Conservation (phyloP, 2,797 vertebrate species). For the Hyperoplus lanceolatus region DNA sequence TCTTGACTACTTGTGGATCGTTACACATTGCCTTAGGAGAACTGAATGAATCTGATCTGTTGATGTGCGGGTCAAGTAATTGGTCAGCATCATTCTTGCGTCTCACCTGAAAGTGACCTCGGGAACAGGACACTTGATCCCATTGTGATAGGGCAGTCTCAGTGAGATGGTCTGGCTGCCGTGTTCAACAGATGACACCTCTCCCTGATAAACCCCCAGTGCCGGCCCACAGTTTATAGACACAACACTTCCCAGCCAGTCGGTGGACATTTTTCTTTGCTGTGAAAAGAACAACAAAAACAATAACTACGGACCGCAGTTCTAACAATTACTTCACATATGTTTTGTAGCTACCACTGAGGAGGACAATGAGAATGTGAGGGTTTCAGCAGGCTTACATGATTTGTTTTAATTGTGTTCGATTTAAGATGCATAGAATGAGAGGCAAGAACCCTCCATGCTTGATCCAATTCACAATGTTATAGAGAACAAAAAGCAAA, state of each 20-base stretch:
- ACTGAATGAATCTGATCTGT: neutral
- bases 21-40: neutral
- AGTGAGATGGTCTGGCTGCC: conserved; percentile 94
- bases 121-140: conserved; percentile 92
- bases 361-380: too few relatives aligned
- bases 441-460: too few relatives aligned
- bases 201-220: conserved; percentile 92
- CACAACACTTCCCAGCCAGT: conserved; percentile 93
- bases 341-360: too few relatives aligned
- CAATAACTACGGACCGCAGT: neutral
- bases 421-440: too few relatives aligned
- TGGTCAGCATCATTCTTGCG: neutral
- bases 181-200: conserved; percentile 92
- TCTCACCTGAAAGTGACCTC: conserved; percentile 95
- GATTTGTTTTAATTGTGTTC: too few relatives aligned
- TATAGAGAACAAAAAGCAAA: too few relatives aligned
- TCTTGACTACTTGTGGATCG: neutral
- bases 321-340: neutral
- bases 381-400: too few relatives aligned
- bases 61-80: neutral
- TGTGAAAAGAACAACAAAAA: neutral
- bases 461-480: too few relatives aligned
- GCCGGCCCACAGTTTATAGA: conserved; percentile 93
- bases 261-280: conserved; percentile 85
- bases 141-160: conserved; percentile 92